Percentiles rank a stretch among this genome's conserved stretches.
Conservation (phyloP, 2,888 invertebrate species). For the Aelia acuminata region DNA sequence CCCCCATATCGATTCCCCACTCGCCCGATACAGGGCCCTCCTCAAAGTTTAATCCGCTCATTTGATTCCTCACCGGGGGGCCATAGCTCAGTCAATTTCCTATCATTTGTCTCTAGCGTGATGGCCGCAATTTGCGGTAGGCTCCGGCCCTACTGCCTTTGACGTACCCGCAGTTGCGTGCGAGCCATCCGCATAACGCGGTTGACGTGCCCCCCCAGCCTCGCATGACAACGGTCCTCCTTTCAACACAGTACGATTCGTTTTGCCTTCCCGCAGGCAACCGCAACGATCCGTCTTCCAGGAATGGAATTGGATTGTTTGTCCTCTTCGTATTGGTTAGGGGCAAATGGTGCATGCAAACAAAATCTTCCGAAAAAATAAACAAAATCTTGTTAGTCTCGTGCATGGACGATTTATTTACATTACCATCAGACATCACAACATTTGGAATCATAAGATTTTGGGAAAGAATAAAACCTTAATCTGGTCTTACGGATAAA, state of each 20-base stretch:
- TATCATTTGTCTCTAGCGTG: conserved; percentile 29
- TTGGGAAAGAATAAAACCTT: too few species aligned
- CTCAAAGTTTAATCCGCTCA: conserved; percentile 30
- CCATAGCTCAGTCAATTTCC: not conserved
- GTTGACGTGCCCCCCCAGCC: not conserved
- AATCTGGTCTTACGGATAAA: too few species aligned
- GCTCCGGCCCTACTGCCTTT: not conserved
- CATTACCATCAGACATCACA: too few species aligned
- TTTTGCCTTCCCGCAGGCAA: conserved; percentile 14
- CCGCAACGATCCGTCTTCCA: conserved; percentile 9
- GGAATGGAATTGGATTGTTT: not conserved
- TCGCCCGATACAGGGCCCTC: not conserved
- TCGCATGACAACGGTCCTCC: conserved; percentile 8
- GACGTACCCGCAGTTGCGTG: conserved; percentile 41
- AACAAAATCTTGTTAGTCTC: not conserved
- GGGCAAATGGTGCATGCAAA: not conserved
- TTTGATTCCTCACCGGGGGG: not conserved
- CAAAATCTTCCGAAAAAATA: not conserved
- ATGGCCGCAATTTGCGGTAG: not conserved
- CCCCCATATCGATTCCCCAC: not conserved
- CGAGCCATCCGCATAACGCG: conserved; percentile 22
- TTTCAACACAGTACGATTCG: not conserved
- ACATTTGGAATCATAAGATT: too few species aligned
- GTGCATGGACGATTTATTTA: too few species aligned
- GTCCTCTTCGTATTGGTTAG: not conserved